Conservation (phyloP, 2,888 invertebrate species). For the Nineta flava region DNA sequence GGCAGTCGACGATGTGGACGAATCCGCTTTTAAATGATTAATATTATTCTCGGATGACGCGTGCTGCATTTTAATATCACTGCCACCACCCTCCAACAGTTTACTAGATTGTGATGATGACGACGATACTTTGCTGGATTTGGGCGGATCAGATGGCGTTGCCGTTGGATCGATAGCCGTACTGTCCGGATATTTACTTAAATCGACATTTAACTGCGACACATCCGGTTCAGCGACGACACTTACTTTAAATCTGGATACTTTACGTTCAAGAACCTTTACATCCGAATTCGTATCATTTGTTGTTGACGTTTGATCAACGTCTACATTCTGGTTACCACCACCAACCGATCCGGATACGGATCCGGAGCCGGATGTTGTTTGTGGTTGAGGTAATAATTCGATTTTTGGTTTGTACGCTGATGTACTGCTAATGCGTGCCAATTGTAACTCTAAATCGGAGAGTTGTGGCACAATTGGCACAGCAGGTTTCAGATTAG, state of each 20-base stretch:
- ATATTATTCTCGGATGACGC: slow-evolving; percentile 7
- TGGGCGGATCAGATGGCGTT: not conserved
- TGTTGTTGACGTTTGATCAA: not conserved
- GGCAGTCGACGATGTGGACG: not conserved
- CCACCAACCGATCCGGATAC: not conserved
- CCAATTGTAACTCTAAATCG: slow-evolving; percentile 42
- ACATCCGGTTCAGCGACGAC: slow-evolving; percentile 31
- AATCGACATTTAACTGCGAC: slow-evolving; percentile 18
- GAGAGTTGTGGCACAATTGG: slow-evolving; percentile 34
- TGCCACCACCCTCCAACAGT: not conserved
- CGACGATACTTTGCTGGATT: too few species aligned
- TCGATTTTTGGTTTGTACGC: not conserved
- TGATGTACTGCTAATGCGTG: slow-evolving; percentile 33
- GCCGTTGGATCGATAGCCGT: slow-evolving; percentile 7
- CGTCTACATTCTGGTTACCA: not conserved
- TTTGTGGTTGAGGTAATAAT: not conserved
- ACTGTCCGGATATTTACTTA: slow-evolving; percentile 8
- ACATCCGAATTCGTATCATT: not conserved
- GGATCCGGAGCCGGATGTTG: not conserved
- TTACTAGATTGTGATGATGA: too few species aligned
- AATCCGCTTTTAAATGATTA: slow-evolving; percentile 4
- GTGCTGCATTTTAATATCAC: slow-evolving; percentile 4
- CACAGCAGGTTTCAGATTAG: slow-evolving; percentile 12
- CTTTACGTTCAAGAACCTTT: slow-evolving; percentile 20
- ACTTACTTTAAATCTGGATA: slow-evolving; percentile 35